Conservation (phyloP, 2,888 invertebrate species). For the Trissoscelio sp. region DNA sequence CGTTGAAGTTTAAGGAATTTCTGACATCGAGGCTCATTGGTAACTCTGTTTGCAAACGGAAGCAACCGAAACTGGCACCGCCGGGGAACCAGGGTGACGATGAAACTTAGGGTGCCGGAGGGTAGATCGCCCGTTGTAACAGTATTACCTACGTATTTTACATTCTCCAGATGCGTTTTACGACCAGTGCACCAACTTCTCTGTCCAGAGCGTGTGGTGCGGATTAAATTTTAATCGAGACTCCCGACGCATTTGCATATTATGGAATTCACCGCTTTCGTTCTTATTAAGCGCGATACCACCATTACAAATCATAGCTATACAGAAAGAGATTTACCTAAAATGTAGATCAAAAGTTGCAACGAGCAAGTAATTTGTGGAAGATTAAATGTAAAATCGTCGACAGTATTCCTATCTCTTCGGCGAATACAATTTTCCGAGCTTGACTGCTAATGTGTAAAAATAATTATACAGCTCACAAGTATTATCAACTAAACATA, state of each 20-base stretch:
- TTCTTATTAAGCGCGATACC: slow-evolving; percentile 65
- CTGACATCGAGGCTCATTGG: slow-evolving; percentile 51
- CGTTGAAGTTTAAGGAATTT: slow-evolving; percentile 61
- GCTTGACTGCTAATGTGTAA: neutral
- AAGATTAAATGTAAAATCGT: slow-evolving; percentile 32
- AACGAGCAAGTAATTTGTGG: slow-evolving; percentile 40
- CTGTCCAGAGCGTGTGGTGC: slow-evolving; percentile 67
- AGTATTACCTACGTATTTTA: slow-evolving; percentile 73
- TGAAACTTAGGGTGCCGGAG: slow-evolving; percentile 69
- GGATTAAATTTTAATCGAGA: slow-evolving; percentile 73
- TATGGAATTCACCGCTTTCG: slow-evolving; percentile 64
- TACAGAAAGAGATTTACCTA: slow-evolving; percentile 48
- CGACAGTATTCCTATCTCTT: slow-evolving; percentile 5
- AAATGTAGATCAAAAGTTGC: slow-evolving; percentile 54
- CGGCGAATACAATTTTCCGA: neutral
- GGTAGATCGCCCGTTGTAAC: slow-evolving; percentile 72
- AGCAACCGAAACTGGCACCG: slow-evolving; percentile 59
- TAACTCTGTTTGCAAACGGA: slow-evolving; percentile 66
- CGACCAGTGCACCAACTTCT: slow-evolving; percentile 71
- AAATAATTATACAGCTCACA: neutral
- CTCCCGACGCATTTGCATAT: slow-evolving; percentile 68
- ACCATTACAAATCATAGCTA: slow-evolving; percentile 59
- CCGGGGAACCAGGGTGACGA: slow-evolving; percentile 65
- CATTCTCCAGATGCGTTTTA: slow-evolving; percentile 74
- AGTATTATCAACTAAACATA: no score